These are phyloP conservation scores for Lagopus leucura DNA, from an alignment of 2,113 vertebrate species.

Conservation along the genomic window DNA sequence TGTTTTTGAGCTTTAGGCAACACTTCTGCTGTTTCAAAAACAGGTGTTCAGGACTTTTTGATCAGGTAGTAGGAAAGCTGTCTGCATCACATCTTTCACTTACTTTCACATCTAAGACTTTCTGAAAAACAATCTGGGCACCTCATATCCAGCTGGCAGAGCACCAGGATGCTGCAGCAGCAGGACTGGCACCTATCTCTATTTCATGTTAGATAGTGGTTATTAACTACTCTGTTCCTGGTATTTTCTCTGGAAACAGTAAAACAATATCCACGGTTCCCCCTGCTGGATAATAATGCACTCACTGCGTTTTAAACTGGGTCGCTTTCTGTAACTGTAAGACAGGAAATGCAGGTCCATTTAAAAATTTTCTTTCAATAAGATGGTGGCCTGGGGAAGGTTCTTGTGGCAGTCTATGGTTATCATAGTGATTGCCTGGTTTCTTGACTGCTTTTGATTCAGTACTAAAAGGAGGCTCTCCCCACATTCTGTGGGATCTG, in stretches of 20 bases:
- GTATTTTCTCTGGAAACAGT: constrained; percentile 18
- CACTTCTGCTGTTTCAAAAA: not conserved
- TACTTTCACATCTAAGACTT: not conserved
- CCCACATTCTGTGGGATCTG: not conserved
- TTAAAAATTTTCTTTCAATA: not conserved
- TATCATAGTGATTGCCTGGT: accelerated
- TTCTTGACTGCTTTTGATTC: not conserved
- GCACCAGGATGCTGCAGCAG: not conserved
- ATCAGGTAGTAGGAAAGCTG: not conserved
- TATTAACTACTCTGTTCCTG: constrained; percentile 7
- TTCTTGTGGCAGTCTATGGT: not conserved
- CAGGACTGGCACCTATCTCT: not conserved
- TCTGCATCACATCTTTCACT: not conserved
- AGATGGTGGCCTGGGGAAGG: not conserved
- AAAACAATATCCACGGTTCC: not conserved
- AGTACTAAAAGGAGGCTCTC: not conserved
- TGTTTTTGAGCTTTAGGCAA: not conserved
- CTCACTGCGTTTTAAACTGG: not conserved
- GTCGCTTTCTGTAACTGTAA: not conserved
- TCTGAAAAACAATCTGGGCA: not conserved
- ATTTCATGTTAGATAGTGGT: constrained; percentile 22
- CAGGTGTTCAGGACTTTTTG: not conserved
- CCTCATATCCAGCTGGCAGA: not conserved
- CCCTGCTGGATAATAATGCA: not conserved
- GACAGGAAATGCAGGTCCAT: not conserved